Percentiles rank a stretch among this genome's conserved stretches.
phyloP scores from a whole-genome alignment of 2,888 invertebrate species.

The Drosophila imparisetae region DNA sequence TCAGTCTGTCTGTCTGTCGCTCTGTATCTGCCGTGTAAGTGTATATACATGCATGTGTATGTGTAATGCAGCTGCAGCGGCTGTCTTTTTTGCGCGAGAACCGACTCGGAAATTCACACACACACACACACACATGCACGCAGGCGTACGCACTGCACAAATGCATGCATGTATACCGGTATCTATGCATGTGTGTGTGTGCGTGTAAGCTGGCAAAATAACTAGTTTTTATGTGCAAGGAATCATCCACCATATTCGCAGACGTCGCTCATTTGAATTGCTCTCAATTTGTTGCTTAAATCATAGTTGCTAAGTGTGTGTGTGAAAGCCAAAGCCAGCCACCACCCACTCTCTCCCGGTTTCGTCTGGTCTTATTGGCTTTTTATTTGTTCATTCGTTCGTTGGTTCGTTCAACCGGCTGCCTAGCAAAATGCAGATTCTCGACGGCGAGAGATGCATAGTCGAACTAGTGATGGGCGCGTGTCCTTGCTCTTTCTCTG shows the following conservation, averaged over 20 bases:
- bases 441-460: slow-evolving; percentile 19
- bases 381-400: background rate
- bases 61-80: slow-evolving; percentile 42
- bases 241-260: slow-evolving; percentile 53
- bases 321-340: background rate
- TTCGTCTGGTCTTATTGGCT: background rate
- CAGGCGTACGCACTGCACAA: slow-evolving; percentile 10
- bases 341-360: background rate
- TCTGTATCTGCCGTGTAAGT: slow-evolving; percentile 10
- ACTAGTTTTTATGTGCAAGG: slow-evolving; percentile 52
- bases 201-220: slow-evolving; percentile 44
- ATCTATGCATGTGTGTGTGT: slow-evolving; percentile 15
- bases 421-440: slow-evolving; percentile 34
- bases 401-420: slow-evolving; percentile 9
- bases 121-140: slow-evolving; percentile 19
- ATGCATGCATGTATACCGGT: slow-evolving; percentile 11
- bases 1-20: slow-evolving; percentile 9
- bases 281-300: slow-evolving; percentile 55
- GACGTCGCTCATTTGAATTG: slow-evolving; percentile 56
- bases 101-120: slow-evolving; percentile 21
- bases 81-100: slow-evolving; percentile 33
- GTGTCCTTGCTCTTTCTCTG: background rate
- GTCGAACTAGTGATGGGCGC: background rate
- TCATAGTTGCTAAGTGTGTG: slow-evolving; percentile 37
- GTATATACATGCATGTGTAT: slow-evolving; percentile 2